phyloP scores from a whole-genome alignment of 2,113 vertebrate species.

The Coptodon bakossiorum region DNA sequence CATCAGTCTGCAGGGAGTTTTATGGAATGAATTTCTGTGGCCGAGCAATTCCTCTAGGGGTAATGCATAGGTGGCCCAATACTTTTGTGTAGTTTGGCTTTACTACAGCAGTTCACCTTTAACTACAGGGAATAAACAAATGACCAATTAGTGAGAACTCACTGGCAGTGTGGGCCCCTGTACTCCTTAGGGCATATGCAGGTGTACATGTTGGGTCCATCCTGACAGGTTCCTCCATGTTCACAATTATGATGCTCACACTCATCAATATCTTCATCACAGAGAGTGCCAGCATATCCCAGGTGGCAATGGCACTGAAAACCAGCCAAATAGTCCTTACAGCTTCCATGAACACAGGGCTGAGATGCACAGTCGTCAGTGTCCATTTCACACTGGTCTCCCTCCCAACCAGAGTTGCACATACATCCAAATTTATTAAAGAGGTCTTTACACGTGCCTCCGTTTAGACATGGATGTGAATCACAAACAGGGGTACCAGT shows the following conservation, averaged over 20 bases:
- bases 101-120: background rate
- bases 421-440: constrained; percentile 78
- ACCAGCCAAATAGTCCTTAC: constrained; percentile 68
- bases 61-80: background rate
- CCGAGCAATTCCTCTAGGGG: background rate
- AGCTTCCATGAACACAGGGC: constrained; percentile 80
- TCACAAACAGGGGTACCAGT: constrained; percentile 72
- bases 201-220: constrained; percentile 74
- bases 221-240: constrained; percentile 77
- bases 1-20: background rate
- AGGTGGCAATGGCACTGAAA: constrained; percentile 80
- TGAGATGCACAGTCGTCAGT: constrained; percentile 76
- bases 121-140: background rate
- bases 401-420: constrained; percentile 80
- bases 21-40: background rate
- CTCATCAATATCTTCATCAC: constrained; percentile 78
- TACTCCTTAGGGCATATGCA: constrained; percentile 74
- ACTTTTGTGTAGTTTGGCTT: background rate
- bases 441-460: constrained; percentile 74
- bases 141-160: constrained; percentile 36
- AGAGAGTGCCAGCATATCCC: constrained; percentile 77
- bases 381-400: constrained; percentile 72
- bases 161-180: constrained; percentile 80
- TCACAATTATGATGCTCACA: constrained; percentile 76
- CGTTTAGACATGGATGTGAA: constrained; percentile 75